These are phyloP conservation scores for Ennomos erosarius DNA, from an alignment of 2,888 invertebrate species.

Conservation along the genomic window DNA sequence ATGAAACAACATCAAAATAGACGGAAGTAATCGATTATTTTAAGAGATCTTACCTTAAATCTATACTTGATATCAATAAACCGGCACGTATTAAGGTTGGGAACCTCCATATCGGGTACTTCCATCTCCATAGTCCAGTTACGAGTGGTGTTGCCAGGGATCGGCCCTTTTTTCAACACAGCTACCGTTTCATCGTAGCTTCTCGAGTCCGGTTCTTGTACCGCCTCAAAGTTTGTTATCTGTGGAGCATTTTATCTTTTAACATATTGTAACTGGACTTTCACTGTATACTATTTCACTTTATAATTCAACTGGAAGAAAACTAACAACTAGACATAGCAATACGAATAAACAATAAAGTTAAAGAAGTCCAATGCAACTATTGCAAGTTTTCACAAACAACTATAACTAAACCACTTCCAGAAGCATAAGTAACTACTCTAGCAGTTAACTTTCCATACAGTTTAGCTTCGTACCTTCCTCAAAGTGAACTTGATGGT, in stretches of 20 bases:
- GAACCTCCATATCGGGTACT: constrained; percentile 88
- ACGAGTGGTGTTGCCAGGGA: constrained; percentile 84
- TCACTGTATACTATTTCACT: too few species aligned
- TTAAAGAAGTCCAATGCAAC: too few species aligned
- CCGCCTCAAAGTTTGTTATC: constrained; percentile 58
- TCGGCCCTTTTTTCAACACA: constrained; percentile 79
- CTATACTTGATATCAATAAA: constrained; percentile 89
- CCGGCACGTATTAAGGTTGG: constrained; percentile 88
- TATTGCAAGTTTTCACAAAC: too few species aligned
- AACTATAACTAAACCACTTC: too few species aligned
- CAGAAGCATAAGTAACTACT: too few species aligned
- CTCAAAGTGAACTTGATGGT: constrained; percentile 76
- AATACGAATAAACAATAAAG: too few species aligned
- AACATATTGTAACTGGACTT: too few species aligned
- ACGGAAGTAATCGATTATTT: too few species aligned
- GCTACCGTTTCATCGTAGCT: constrained; percentile 49
- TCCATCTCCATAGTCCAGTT: constrained; percentile 87
- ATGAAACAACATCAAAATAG: too few species aligned
- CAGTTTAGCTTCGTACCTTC: not conserved
- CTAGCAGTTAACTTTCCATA: too few species aligned
- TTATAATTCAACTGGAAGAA: too few species aligned
- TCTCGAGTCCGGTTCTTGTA: constrained; percentile 48
- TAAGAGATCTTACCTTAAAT: constrained; percentile 67
- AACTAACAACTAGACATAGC: too few species aligned
- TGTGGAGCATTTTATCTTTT: constrained; percentile 37